Percentiles rank a stretch among this genome's conserved stretches.
These are phyloP conservation scores for Cryptus viduatorius DNA, from an alignment of 2,888 invertebrate genomes.

Conservation along the genomic window DNA sequence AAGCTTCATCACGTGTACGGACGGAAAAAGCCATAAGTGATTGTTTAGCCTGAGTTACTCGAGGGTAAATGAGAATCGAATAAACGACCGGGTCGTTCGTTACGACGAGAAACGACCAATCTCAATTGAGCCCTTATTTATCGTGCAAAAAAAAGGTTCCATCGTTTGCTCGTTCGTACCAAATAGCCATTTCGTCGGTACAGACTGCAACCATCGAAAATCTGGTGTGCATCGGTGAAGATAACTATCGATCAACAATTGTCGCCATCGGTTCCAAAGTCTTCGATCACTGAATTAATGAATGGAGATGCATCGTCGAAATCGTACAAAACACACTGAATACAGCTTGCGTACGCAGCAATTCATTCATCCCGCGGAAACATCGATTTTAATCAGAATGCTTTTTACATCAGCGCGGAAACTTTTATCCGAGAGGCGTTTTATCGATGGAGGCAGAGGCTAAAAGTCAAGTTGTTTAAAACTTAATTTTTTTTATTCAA, in stretches of 20 bases:
- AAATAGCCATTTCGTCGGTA: background rate
- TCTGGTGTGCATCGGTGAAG: background rate
- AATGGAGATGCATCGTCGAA: background rate
- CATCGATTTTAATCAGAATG: slow-evolving; percentile 5
- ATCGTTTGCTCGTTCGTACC: background rate
- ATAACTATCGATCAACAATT: slow-evolving; percentile 9
- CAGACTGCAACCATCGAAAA: background rate
- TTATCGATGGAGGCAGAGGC: background rate
- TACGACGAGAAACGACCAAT: slow-evolving; percentile 13
- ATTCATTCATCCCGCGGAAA: background rate
- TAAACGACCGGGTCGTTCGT: background rate
- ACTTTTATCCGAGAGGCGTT: background rate
- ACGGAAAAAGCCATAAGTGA: background rate
- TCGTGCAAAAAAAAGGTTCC: slow-evolving; percentile 4
- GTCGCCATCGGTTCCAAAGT: slow-evolving; percentile 1
- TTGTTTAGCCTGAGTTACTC: slow-evolving; percentile 9
- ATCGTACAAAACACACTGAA: background rate
- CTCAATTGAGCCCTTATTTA: slow-evolving; percentile 8
- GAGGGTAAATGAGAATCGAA: slow-evolving; percentile 17
- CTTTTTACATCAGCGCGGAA: background rate
- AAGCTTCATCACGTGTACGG: background rate
- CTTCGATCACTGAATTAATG: slow-evolving; percentile 19
- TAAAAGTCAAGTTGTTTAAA: background rate
- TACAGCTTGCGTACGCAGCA: background rate
- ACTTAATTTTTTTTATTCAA: background rate